Percentiles rank a stretch among this genome's conserved stretches.
Conservation (phyloP, 2,113 vertebrate species). For the Cnemophilus loriae region DNA sequence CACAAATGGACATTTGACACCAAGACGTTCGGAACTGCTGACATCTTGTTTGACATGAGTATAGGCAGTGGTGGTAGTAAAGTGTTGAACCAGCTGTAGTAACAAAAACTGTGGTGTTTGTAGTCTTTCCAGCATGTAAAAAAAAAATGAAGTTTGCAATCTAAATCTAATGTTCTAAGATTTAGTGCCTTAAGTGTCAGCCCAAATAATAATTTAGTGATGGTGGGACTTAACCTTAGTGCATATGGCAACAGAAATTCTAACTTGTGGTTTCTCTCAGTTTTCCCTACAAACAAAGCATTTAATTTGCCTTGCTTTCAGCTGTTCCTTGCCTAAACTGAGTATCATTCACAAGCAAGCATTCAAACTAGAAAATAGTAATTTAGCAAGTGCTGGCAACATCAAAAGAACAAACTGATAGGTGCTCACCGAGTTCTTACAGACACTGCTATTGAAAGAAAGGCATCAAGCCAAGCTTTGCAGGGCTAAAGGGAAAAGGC, state of each 20-base stretch:
- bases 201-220: not conserved
- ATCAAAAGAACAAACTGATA: not conserved
- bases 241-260: not conserved
- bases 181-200: not conserved
- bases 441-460: not conserved
- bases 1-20: not conserved
- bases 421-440: not conserved
- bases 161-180: not conserved
- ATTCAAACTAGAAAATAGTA: not conserved
- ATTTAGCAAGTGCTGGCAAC: not conserved
- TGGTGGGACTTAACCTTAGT: not conserved
- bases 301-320: not conserved
- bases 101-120: not conserved
- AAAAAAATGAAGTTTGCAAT: not conserved
- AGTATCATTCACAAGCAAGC: not conserved
- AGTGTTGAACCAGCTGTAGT: not conserved
- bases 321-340: not conserved
- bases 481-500: not conserved
- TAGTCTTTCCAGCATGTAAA: not conserved
- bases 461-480: not conserved
- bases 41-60: accelerated
- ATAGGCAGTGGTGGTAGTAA: not conserved
- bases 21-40: not conserved
- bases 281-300: not conserved
- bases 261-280: not conserved